phyloP scores from a whole-genome alignment of 2,888 invertebrate species.

The Andrena flavipes region DNA sequence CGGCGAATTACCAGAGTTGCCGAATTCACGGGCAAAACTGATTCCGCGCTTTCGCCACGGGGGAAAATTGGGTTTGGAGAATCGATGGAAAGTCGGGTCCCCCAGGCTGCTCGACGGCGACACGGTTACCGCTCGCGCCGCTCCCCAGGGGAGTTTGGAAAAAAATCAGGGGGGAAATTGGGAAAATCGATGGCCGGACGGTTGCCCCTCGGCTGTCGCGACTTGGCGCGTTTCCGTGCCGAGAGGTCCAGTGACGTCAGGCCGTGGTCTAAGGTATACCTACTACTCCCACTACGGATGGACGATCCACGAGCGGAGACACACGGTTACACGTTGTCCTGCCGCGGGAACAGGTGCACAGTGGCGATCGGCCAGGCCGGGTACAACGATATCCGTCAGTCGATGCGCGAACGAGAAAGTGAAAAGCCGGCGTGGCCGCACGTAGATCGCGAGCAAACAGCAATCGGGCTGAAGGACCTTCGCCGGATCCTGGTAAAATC shows the following conservation, averaged over 20 bases:
- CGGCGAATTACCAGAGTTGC: neutral
- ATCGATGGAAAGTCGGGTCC: neutral
- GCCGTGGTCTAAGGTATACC: slow-evolving; percentile 54
- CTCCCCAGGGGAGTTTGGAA: slow-evolving; percentile 10
- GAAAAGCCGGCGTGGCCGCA: slow-evolving; percentile 61
- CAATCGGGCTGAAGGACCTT: neutral
- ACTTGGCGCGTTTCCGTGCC: slow-evolving; percentile 29
- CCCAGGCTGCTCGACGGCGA: neutral
- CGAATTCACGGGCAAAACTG: slow-evolving; percentile 11
- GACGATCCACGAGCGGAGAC: slow-evolving; percentile 55
- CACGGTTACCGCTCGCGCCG: no score
- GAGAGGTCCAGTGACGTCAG: slow-evolving; percentile 58
- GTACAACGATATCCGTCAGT: slow-evolving; percentile 67
- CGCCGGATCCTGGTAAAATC: slow-evolving; percentile 13
- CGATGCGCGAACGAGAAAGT: slow-evolving; percentile 72
- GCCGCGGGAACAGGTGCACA: slow-evolving; percentile 72
- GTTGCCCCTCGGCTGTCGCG: slow-evolving; percentile 2
- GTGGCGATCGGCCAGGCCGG: slow-evolving; percentile 68
- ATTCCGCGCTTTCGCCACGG: slow-evolving; percentile 5
- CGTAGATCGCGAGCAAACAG: slow-evolving; percentile 13
- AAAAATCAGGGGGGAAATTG: neutral
- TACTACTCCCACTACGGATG: slow-evolving; percentile 68
- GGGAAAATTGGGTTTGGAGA: neutral
- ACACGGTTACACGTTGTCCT: slow-evolving; percentile 51
- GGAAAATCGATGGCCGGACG: neutral